These are phyloP conservation scores for Lithobates pipiens DNA, from an alignment of 2,797 vertebrate species.

Conservation along the genomic window DNA sequence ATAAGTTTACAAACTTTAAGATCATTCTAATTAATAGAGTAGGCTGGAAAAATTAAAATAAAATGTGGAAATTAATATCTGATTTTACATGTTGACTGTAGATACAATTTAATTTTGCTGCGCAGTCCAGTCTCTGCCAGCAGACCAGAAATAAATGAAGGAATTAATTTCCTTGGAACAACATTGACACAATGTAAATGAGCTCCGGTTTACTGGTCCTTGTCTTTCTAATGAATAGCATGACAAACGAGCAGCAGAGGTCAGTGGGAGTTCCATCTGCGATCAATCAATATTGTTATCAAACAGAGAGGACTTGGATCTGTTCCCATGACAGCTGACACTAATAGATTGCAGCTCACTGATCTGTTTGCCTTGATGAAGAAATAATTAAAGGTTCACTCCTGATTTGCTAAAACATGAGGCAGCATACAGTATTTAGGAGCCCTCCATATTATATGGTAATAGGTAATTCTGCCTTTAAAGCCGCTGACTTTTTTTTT, in stretches of 20 bases:
- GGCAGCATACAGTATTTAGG: background rate
- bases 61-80: too few relatives aligned
- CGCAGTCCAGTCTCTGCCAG: background rate
- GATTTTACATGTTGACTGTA: too few relatives aligned
- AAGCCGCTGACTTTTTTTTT: too few relatives aligned
- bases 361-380: background rate
- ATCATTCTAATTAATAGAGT: too few relatives aligned
- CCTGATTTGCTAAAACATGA: background rate
- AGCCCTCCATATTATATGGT: too few relatives aligned
- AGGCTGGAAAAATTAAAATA: too few relatives aligned
- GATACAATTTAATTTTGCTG: background rate
- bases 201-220: background rate
- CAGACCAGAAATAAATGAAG: background rate
- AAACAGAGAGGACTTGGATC: background rate
- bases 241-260: background rate
- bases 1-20: too few relatives aligned
- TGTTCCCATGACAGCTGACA: background rate
- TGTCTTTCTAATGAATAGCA: background rate
- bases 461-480: too few relatives aligned
- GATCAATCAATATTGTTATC: constrained; percentile 1
- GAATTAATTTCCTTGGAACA: constrained; percentile 1
- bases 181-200: background rate
- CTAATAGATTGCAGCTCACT: background rate
- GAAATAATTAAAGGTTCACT: background rate
- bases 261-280: background rate